Evolutionary conservation across 2,113 vertebrate genomes (phyloP), one percentile per base, ranked within the genome.

Genomic region (Morone chrysops): DNA sequence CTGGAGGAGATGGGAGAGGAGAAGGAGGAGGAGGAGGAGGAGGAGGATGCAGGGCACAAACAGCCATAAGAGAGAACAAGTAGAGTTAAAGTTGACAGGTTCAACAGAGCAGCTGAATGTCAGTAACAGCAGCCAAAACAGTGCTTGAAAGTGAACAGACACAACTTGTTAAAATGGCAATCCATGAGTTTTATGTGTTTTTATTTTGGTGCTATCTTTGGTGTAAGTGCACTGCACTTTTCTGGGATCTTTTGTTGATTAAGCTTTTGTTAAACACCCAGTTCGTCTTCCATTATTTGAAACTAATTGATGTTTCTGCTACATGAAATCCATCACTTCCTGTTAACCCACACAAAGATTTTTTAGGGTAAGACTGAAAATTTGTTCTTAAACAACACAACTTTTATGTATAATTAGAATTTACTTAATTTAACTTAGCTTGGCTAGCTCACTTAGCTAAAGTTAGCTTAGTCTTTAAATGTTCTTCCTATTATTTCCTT

Each of bases 31-130:
- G 86, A 85, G 60, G 79, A 79, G 60, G 80, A 83, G 47, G 60
- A 73, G 25, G 65, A 73, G 43, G 85, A 77, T 38, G 83, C 51
- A 72, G 87, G 87, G 83, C 85, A 90, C 89, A 83, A 89, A 92
- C 89, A 85, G 88, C 87, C 90, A 85, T 57, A 60, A 89, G 76
- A 89, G 69, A 74, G 75, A 89, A 87, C 81, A 87, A 90, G 78
- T 80, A 74, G 78, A 88, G 80, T 87, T 88, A 74, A 87, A 93
- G 91, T 82, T 88, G 91, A 89, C 89, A 54, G 85, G 87, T 90
- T 85, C 84, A 87, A 50, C 84, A 47, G 86, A 91, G 89, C 89
- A 87, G 92, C 89, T 92, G 90, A 91, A 91, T 90, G 89, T 90
- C 92, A 91, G 81, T 0, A 43, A 16, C 38, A 38, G 72, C 10